Evolutionary conservation across 2,113 vertebrate species (phyloP), one percentile per base, ranked within the genome.

Genomic region (Hippocampus mohnikei): DNA sequence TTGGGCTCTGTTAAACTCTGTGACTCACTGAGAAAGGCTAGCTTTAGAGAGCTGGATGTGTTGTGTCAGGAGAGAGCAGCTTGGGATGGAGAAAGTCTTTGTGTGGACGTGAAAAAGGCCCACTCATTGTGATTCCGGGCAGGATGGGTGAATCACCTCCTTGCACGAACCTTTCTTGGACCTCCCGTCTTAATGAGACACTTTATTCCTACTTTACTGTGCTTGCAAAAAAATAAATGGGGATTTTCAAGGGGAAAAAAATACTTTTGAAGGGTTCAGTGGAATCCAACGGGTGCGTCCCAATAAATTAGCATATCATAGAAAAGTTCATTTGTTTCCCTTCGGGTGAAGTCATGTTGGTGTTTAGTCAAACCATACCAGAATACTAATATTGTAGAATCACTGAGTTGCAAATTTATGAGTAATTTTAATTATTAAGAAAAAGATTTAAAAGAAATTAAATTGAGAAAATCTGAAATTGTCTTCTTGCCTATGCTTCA

Each of bases 101-200:
- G 89, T 88, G 72, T 73, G 63, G 44, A 58, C 72, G 59, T 85
- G 80, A 89, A 88, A 89, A 87, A 80, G 79, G 23, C 71, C 25
- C n/a, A 53, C 81, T 92, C 80, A 90, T 92, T 93, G 82, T 87
- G 78, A 93, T 92, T 91, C 92, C 33, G 73, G 75, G 81, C 88
- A 91, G 87, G 75, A 46, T 80, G 69, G 70, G 77, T 84, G 85
- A 88, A 88, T 83, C 83, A 84, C 85, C 79, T 84, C 72, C 74
- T 84, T 59, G 73, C 75, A 72, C 29, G 29, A 60, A 59, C 74
- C 79, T 73, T 73, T 86, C 84, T 71, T 81, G 59, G 63, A 48
- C 73, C 78, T 81, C 77, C 74, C 15, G 15, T 27, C 42, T 18
- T 4, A 65, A 46, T 65, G 63, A 15, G 40, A 61, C 29, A 61